These are phyloP conservation scores for Megaleporinus macrocephalus DNA, from an alignment of 2,113 vertebrate genomes.

Conservation along the genomic window DNA sequence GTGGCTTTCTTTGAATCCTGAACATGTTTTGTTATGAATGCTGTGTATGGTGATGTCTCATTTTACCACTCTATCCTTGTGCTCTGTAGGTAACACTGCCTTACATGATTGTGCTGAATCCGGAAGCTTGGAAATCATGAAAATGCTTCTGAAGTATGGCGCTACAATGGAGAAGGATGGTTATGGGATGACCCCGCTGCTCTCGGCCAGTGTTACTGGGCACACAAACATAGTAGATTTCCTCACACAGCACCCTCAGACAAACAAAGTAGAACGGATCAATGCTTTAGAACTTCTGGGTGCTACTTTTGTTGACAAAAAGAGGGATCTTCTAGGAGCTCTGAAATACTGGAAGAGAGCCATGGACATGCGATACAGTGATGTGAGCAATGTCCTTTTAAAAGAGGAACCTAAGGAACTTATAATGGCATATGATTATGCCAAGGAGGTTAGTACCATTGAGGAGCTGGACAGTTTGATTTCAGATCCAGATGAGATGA, in stretches of 20 bases:
- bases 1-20: not conserved
- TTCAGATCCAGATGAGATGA: conserved; percentile 97
- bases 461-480: conserved; percentile 95
- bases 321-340: conserved; percentile 94
- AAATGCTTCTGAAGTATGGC: conserved; percentile 94
- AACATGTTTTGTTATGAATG: not conserved
- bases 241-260: conserved; percentile 89
- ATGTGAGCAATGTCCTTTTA: conserved; percentile 84
- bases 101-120: conserved; percentile 98
- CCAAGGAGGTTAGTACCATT: conserved; percentile 88
- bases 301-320: conserved; percentile 98
- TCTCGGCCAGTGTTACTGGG: conserved; percentile 96
- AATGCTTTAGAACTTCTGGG: conserved; percentile 94
- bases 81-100: conserved; percentile 89
- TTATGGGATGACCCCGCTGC: conserved; percentile 96
- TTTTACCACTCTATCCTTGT: conserved; percentile 5
- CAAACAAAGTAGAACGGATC: conserved; percentile 87
- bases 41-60: not conserved
- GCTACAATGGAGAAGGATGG: conserved; percentile 97
- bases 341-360: conserved; percentile 98
- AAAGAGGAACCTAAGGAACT: conserved; percentile 91
- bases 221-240: conserved; percentile 98
- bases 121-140: conserved; percentile 98
- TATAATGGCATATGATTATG: conserved; percentile 95
- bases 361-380: conserved; percentile 94